Conservation (phyloP, 2,797 vertebrate genomes). For the Falco cherrug region DNA sequence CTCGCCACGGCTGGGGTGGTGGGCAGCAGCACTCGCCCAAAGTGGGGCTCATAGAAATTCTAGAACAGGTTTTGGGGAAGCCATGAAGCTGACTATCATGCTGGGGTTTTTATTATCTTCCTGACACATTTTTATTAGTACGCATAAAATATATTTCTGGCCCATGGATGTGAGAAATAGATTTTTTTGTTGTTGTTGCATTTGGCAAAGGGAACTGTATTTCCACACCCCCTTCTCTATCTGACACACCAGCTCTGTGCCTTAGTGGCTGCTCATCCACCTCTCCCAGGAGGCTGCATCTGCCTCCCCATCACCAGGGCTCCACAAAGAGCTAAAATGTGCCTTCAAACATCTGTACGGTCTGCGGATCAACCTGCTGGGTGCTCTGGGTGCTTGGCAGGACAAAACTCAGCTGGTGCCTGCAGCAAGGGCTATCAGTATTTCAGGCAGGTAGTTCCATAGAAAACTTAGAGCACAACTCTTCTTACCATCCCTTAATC, state of each 20-base stretch:
- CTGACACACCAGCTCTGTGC: not conserved
- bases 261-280: not conserved
- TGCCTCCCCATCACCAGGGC: not conserved
- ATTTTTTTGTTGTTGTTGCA: not conserved
- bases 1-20: no score
- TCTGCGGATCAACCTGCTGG: not conserved
- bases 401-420: not conserved
- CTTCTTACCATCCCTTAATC: not conserved
- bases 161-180: not conserved
- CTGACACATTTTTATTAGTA: not conserved
- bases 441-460: not conserved
- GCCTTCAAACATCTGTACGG: not conserved
- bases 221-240: not conserved
- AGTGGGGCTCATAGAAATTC: not conserved
- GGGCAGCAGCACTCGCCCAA: not conserved
- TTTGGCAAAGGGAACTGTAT: not conserved
- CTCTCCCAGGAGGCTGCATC: not conserved
- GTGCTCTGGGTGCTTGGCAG: not conserved
- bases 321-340: not conserved
- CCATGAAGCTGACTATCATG: not conserved
- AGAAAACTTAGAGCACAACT: not conserved
- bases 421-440: not conserved
- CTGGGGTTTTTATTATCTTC: not conserved
- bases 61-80: not conserved
- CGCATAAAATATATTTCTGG: not conserved